Evolutionary conservation across 2,888 invertebrate species (phyloP), one percentile per base, ranked within the genome.

Genomic region (Zaprionus obscuricornis): DNA sequence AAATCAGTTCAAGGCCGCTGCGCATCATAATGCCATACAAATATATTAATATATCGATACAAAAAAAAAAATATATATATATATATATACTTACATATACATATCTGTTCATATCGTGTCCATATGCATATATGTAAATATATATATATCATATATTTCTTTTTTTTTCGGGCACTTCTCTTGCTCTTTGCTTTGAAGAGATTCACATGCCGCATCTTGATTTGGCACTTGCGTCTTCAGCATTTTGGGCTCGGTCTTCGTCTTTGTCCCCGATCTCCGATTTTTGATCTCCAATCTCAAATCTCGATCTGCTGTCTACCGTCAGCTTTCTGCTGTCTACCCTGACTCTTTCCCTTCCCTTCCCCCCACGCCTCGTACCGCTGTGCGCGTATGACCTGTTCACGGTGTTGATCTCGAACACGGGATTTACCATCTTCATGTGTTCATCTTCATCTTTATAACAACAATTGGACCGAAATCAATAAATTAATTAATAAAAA

Each of bases 401-500:
- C n/a, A n/a, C 31, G 10, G 11, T 22, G 29, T 37, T 37, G 47
- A 36, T n/a, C 6, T 17, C 18, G 4, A 11, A 26, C 17, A 52
- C 68, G 75, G 75, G 75, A 75, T 54, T 78, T 75, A 75, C 78
- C 75, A 67, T 10, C 33, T 11, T n/a, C n/a, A n/a, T n/a, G n/a
- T n/a, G n/a, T n/a, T 24, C 37, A 46, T 29, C 65, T 42, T 55
- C 36, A 60, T 39, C 58, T 56, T 51, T 56, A 66, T 45, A 66
- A 46, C 68, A 74, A 78, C 77, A 81, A 71, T 77, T 78, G 68
- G 64, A 42, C 45, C 36, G 58, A 76, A 69, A 66, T 68, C 77
- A 77, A 82, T 73, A 82, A 82, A 78, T 74, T 57, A 66, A 72
- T 72, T 78, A 72, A 69, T 74, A 64, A 77, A 57, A 59, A n/a